Evolutionary conservation across 2,797 vertebrate genomes (phyloP).

Genomic region (Astyanax mexicanus): DNA sequence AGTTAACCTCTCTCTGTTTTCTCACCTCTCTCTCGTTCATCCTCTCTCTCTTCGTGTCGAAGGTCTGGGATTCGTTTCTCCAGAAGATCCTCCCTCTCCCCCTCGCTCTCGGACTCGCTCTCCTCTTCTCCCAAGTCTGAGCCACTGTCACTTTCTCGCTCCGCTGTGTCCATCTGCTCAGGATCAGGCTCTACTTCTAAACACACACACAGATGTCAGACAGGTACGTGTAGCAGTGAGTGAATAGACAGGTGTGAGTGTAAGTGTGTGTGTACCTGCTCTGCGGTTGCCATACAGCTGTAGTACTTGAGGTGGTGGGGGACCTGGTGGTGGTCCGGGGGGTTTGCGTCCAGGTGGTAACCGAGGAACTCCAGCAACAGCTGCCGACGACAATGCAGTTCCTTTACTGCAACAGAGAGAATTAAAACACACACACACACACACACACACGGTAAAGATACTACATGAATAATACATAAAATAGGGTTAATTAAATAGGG

Average conservation of each 20-base stretch:
- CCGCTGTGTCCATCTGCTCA: slow-evolving; percentile 68
- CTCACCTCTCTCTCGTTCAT: slow-evolving; percentile 62
- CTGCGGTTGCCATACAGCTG: slow-evolving; percentile 86
- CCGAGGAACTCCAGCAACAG: slow-evolving; percentile 88
- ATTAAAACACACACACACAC: not conserved
- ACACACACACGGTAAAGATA: too few species aligned
- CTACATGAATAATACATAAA: too few species aligned
- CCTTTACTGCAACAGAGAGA: slow-evolving; percentile 78
- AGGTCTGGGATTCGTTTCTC: slow-evolving; percentile 68
- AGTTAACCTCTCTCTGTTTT: too few species aligned
- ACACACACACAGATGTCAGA: slow-evolving; percentile 1
- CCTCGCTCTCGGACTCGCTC: slow-evolving; percentile 75
- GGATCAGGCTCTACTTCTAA: slow-evolving; percentile 58
- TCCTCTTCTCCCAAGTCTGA: slow-evolving; percentile 79
- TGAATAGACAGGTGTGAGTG: not conserved
- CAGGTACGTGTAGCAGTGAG: not conserved
- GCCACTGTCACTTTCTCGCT: slow-evolving; percentile 82
- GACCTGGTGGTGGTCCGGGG: slow-evolving; percentile 94
- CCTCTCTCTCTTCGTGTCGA: slow-evolving; percentile 82
- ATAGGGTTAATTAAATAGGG: too few species aligned
- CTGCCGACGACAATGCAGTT: slow-evolving; percentile 58
- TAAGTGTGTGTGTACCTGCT: slow-evolving; percentile 76
- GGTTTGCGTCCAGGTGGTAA: slow-evolving; percentile 94
- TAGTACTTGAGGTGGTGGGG: slow-evolving; percentile 92
- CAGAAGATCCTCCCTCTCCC: slow-evolving; percentile 84